phyloP scores from a whole-genome alignment of 1,140 invertebrate species.

The Drosophila persimilis region DNA sequence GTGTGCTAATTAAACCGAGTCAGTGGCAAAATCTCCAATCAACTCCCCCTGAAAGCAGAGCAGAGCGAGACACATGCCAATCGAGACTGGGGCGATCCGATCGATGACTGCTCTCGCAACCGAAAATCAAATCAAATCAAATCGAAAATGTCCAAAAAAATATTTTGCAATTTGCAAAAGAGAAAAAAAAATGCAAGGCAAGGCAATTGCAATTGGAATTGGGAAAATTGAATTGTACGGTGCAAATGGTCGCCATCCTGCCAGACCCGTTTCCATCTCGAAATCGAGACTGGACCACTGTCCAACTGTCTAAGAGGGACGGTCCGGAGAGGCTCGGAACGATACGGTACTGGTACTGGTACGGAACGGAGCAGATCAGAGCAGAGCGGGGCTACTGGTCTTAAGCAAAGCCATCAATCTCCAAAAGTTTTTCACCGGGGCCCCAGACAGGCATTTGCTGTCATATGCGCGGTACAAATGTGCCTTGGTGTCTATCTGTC shows the following conservation, averaged over 20 bases:
- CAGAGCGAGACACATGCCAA: conserved; percentile 59
- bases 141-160: conserved; percentile 59
- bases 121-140: conserved; percentile 22
- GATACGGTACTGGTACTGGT: too few relatives aligned
- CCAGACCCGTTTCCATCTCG: conserved; percentile 66
- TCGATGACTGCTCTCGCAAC: conserved; percentile 9
- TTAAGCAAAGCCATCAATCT: conserved; percentile 79
- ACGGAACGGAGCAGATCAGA: neutral
- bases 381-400: conserved; percentile 66
- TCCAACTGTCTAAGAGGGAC: too few relatives aligned
- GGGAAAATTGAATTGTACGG: conserved; percentile 66
- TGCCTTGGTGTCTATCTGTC: conserved; percentile 47
- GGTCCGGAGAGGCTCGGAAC: neutral
- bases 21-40: conserved; percentile 8
- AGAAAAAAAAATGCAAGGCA: conserved; percentile 44
- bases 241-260: conserved; percentile 54
- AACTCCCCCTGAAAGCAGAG: conserved; percentile 25
- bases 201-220: conserved; percentile 48
- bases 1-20: conserved; percentile 53
- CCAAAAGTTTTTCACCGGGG: conserved; percentile 37
- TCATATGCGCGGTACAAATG: conserved; percentile 70
- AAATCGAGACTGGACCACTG: conserved; percentile 5
- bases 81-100: conserved; percentile 29
- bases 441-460: conserved; percentile 55
- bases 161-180: conserved; percentile 57